These are phyloP conservation scores for Lasioglossum zephyrum DNA, from an alignment of 2,888 invertebrate species.

Conservation along the genomic window DNA sequence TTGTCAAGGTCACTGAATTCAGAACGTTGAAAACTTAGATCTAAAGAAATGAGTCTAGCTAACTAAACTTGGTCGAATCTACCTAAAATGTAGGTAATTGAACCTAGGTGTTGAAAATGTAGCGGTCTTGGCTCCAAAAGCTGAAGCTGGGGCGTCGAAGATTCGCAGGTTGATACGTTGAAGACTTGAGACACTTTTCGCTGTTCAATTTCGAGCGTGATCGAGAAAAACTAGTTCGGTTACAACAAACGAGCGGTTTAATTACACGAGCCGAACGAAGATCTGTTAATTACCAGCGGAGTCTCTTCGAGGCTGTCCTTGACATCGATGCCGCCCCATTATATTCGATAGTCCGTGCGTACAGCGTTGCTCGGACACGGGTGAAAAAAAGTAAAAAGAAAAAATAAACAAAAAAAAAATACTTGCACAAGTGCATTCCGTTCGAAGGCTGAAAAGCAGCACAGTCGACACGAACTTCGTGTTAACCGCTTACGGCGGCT, in stretches of 20 bases:
- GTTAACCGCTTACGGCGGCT: conserved; percentile 12
- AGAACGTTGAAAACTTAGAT: too few relatives aligned
- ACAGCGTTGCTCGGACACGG: background rate
- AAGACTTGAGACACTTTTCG: background rate
- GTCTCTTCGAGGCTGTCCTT: conserved; percentile 35
- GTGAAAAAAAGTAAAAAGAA: background rate
- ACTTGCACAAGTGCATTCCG: conserved; percentile 16
- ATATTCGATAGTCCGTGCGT: conserved; percentile 39
- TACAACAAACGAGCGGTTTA: conserved; percentile 1
- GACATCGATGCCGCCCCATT: conserved; percentile 48
- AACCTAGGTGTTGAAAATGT: background rate
- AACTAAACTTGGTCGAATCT: too few relatives aligned
- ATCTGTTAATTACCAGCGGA: conserved; percentile 41
- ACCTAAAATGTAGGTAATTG: too few relatives aligned
- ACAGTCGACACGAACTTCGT: background rate
- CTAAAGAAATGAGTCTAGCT: too few relatives aligned
- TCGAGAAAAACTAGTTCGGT: background rate
- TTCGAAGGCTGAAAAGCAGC: conserved; percentile 20
- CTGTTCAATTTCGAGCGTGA: background rate
- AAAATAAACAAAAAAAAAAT: background rate
- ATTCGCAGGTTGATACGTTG: background rate
- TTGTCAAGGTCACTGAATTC: too few relatives aligned
- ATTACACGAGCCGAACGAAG: conserved; percentile 23
- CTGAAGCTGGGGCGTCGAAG: too few relatives aligned
- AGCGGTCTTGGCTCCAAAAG: too few relatives aligned